Percentiles rank a stretch among this genome's conserved stretches.
Conservation (phyloP, 1,140 invertebrate species). For the Drosophila funebris region DNA sequence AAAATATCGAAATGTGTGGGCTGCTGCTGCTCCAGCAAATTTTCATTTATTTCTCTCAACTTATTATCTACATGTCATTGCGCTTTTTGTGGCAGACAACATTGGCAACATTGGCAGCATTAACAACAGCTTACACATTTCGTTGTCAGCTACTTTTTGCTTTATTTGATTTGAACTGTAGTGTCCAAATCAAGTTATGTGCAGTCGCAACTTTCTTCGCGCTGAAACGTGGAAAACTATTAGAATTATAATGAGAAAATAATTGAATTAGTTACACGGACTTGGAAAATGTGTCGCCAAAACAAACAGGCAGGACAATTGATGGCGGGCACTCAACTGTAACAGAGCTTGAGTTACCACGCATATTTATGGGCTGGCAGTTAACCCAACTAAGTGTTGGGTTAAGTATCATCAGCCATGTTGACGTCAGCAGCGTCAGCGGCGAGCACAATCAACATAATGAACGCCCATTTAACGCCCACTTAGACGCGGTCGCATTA, state of each 20-base stretch:
- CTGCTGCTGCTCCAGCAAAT: background rate
- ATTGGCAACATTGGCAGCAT: background rate
- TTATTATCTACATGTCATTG: conserved; percentile 13
- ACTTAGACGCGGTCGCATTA: conserved; percentile 58
- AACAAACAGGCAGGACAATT: too few species aligned
- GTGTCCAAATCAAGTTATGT: too few species aligned
- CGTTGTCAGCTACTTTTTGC: background rate
- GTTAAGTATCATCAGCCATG: background rate
- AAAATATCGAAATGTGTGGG: conserved; percentile 32
- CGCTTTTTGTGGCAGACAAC: conserved; percentile 5
- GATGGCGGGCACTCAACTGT: background rate
- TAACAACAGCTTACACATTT: background rate
- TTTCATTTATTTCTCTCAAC: conserved; percentile 8
- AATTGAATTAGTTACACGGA: too few species aligned
- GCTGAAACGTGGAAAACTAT: too few species aligned
- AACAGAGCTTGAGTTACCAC: background rate
- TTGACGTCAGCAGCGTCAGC: conserved; percentile 5
- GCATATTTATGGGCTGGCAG: background rate
- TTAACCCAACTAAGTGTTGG: conserved; percentile 3
- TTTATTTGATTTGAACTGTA: background rate
- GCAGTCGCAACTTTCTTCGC: too few species aligned
- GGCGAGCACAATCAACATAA: background rate
- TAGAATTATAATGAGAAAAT: too few species aligned
- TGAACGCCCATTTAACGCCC: conserved; percentile 62
- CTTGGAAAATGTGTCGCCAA: too few species aligned